A percentile compares a stretch with the other conserved stretches of the same genome.
Conservation (phyloP, 2,888 invertebrate species). For the Pyralis farinalis region DNA sequence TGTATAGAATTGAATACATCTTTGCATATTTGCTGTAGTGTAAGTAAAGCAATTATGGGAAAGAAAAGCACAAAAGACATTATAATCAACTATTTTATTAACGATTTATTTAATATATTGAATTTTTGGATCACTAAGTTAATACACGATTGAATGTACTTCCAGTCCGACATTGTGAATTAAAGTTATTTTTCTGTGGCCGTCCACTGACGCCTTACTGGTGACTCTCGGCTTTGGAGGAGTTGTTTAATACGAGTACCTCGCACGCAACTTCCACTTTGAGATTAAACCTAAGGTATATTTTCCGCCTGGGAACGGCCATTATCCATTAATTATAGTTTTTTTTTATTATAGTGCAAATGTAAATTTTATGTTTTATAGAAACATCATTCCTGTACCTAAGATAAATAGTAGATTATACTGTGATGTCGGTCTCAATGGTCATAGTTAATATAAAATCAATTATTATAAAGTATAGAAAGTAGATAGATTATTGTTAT, state of each 20-base stretch:
- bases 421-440: constrained; percentile 79
- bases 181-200: constrained; percentile 23
- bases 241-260: background rate
- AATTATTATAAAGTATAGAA: constrained; percentile 55
- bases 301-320: constrained; percentile 56
- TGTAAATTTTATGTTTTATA: constrained; percentile 61
- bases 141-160: constrained; percentile 1
- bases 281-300: constrained; percentile 33
- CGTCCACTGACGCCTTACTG: constrained; percentile 23
- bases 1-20: constrained; percentile 37
- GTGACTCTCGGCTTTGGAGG: constrained; percentile 8
- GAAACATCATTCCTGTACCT: constrained; percentile 79
- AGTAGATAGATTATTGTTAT: constrained; percentile 74
- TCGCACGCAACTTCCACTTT: constrained; percentile 7
- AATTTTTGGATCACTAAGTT: constrained; percentile 51
- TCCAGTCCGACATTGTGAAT: constrained; percentile 16
- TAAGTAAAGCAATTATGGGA: constrained; percentile 45
- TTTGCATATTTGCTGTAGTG: constrained; percentile 67
- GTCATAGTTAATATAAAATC: constrained; percentile 76
- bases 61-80: constrained; percentile 70
- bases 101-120: constrained; percentile 46
- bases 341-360: constrained; percentile 62
- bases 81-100: constrained; percentile 52
- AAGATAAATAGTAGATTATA: constrained; percentile 75
- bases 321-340: constrained; percentile 34